phyloP scores from a whole-genome alignment of 2,113 vertebrate genomes.

The Ailurus styani region DNA sequence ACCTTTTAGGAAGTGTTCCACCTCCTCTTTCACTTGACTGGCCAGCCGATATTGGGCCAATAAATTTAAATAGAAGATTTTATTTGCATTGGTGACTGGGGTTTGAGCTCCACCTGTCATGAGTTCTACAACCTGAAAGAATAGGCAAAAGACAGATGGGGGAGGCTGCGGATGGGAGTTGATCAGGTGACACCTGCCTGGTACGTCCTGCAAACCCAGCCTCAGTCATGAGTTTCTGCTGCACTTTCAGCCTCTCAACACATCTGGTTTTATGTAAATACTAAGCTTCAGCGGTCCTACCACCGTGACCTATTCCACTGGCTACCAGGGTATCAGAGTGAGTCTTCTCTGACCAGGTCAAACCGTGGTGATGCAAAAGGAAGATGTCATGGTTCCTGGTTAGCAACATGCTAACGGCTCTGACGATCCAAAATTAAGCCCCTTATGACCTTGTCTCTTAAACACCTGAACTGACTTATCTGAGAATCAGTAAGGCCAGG shows the following conservation, averaged over 20 bases:
- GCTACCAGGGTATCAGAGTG: background rate
- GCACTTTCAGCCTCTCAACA: background rate
- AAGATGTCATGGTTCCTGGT: background rate
- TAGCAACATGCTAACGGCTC: background rate
- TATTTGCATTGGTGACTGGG: conserved; percentile 96
- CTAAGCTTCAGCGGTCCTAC: background rate
- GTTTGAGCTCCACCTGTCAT: conserved; percentile 94
- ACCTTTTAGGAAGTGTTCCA: conserved; percentile 99
- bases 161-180: background rate
- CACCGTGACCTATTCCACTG: background rate
- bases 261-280: background rate
- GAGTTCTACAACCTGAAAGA: conserved; percentile 92
- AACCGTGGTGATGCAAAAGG: background rate
- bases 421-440: background rate
- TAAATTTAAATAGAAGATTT: conserved; percentile 97
- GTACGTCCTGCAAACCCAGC: background rate
- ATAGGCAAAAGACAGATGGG: conserved; percentile 18
- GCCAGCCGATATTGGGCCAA: conserved; percentile 95
- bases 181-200: background rate
- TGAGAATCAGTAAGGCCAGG: background rate
- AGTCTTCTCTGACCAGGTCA: background rate
- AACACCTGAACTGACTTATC: background rate
- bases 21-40: conserved; percentile 96
- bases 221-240: background rate
- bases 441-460: background rate